Percentiles rank a stretch among this genome's conserved stretches.
Conservation (phyloP, 2,797 vertebrate species). For the Peromyscus aztecus region DNA sequence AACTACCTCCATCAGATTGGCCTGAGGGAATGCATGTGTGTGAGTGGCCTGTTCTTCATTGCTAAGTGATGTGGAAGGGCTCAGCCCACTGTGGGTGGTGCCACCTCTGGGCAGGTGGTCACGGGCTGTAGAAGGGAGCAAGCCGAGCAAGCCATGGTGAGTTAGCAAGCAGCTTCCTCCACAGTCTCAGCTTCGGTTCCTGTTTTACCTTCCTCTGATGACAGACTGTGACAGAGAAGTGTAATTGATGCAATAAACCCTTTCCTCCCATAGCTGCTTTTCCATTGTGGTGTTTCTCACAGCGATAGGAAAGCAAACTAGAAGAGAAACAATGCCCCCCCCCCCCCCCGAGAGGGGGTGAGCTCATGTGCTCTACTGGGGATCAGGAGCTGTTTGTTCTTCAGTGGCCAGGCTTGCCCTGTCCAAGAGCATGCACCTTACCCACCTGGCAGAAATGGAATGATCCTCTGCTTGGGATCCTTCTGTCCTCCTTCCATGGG, state of each 20-base stretch:
- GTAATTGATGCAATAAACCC: neutral
- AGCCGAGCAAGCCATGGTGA: neutral
- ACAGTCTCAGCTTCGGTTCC: neutral
- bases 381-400: neutral
- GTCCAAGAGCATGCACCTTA: accelerated
- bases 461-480: conserved; percentile 98
- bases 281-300: neutral
- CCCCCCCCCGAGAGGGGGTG: neutral
- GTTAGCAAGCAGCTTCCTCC: neutral
- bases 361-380: neutral
- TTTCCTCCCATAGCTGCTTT: neutral
- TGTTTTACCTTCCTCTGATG: neutral
- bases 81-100: neutral
- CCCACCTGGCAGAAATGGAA: conserved; percentile 98
- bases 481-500: conserved; percentile 99
- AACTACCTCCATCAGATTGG: neutral
- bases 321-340: neutral
- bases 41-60: neutral
- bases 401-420: neutral
- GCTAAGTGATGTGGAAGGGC: neutral
- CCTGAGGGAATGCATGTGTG: neutral
- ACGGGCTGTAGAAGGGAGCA: neutral
- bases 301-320: neutral
- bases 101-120: neutral
- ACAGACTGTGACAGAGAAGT: neutral